Base-by-base conservation (phyloP, 2,888 invertebrate species). In the Agrochola litura region DNA sequence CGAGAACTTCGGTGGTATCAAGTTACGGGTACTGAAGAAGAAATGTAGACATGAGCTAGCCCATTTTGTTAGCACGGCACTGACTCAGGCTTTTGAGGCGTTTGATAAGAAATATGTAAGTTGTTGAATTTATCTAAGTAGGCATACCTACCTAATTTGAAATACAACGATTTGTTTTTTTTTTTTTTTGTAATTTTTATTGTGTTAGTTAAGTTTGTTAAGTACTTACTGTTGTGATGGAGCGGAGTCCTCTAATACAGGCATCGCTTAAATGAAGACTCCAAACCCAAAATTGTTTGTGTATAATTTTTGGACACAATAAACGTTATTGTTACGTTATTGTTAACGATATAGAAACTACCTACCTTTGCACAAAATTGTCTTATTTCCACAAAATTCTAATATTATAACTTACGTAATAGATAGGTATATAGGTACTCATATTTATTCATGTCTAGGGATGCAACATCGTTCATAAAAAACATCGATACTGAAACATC, bases 91-190 rank as follows among this genome's bases (percentile, higher is more conserved):
- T n/a, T 95, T 95, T 79, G 94, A 95, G 19, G 96, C 96, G 2
- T 93, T 96, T 67, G 95, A 96, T 68, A 95, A 95, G 77, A 94
- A 94, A 95, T 96, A 95, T 85, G 96, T 96, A 87, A 93, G 95
- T 73, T 49, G 1, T 52, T 25, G 0, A 58, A 68, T 37, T 58
- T 58, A 37, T 54, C 0, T 30, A 65, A 6, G 46, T 16, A 19
- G 43, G 10, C 3, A 16, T 25, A 25, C 2, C 2, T 65, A n/a
- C 12, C 12, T 64, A 16, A 37, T 56, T 54, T 37, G 6, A n/a
- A 58, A 6, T 37, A 37, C 14, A 16, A 9, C 16, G n/a, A n/a
- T n/a, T n/a, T n/a, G n/a, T n/a, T n/a, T n/a, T n/a, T n/a, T n/a
- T n/a, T n/a, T n/a, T n/a, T n/a, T n/a, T n/a, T n/a, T n/a, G n/a